Percentiles rank a stretch among this genome's conserved stretches.
Conservation (phyloP, 2,797 vertebrate species). For the Lepilemur ruficaudatus region DNA sequence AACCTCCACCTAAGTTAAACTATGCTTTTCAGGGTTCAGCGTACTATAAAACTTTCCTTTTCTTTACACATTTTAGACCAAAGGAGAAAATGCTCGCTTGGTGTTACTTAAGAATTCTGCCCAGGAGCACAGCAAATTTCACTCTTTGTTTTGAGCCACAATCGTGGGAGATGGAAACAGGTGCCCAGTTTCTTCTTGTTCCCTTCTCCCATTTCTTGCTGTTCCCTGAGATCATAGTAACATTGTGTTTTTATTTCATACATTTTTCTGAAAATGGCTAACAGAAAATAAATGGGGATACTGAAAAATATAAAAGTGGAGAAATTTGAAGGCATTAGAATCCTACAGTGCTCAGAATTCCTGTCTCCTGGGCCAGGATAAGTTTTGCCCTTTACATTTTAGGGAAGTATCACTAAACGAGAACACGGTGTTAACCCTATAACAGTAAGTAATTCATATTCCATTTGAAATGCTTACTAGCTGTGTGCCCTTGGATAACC, state of each 20-base stretch:
- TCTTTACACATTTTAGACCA: not conserved
- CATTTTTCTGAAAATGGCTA: not conserved
- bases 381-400: not conserved
- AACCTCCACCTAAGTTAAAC: not conserved
- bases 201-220: not conserved
- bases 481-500: not conserved
- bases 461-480: not conserved
- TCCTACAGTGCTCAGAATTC: not conserved
- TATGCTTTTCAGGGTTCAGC: not conserved
- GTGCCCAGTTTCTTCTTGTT: not conserved
- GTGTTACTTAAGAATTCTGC: not conserved
- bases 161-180: rapidly evolving
- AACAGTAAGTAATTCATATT: not conserved
- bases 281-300: not conserved
- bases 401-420: not conserved
- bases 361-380: not conserved
- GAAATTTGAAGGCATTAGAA: not conserved
- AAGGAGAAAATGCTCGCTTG: not conserved
- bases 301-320: not conserved
- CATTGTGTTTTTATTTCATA: not conserved
- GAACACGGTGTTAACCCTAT: rapidly evolving
- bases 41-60: not conserved
- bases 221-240: not conserved
- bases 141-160: not conserved
- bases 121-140: not conserved